Conservation (phyloP, 64 coral and sea anemone genomes). For the Orbicella faveolata region DNA sequence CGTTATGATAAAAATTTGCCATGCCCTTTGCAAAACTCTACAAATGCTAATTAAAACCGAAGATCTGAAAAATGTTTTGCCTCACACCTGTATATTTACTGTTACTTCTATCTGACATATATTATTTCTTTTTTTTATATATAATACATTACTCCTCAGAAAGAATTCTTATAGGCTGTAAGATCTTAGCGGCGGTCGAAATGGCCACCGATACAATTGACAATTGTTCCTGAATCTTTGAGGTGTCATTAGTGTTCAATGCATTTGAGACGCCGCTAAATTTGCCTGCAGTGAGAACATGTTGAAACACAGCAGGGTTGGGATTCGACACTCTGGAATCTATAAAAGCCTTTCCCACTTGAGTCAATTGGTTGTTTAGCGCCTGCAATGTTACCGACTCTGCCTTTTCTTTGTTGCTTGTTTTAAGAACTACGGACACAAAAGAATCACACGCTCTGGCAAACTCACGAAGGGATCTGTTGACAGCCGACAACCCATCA, state of each 20-base stretch:
- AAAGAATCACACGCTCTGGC: slow-evolving; percentile 2
- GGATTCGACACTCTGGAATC: not conserved
- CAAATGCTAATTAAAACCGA: too few relatives aligned
- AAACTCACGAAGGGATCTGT: not conserved
- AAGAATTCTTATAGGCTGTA: not conserved
- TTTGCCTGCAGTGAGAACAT: not conserved
- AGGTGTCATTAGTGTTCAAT: not conserved
- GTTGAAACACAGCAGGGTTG: not conserved
- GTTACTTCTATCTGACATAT: too few relatives aligned
- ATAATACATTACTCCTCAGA: not conserved
- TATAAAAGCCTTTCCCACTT: slow-evolving; percentile 41
- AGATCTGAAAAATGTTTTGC: too few relatives aligned
- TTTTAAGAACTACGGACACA: not conserved
- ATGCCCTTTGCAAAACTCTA: too few relatives aligned
- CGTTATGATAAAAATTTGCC: too few relatives aligned
- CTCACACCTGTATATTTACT: too few relatives aligned
- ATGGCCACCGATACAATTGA: slow-evolving; percentile 9
- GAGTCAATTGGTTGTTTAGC: slow-evolving; percentile 48
- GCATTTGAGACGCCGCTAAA: not conserved
- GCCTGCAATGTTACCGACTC: slow-evolving; percentile 16
- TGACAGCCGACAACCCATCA: not conserved
- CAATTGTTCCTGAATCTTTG: slow-evolving; percentile 15
- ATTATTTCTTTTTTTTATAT: not conserved
- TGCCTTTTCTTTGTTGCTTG: not conserved
- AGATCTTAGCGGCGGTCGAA: slow-evolving; percentile 18